These are phyloP conservation scores for Nestor notabilis DNA, from an alignment of 2,113 vertebrate species.

Conservation along the genomic window DNA sequence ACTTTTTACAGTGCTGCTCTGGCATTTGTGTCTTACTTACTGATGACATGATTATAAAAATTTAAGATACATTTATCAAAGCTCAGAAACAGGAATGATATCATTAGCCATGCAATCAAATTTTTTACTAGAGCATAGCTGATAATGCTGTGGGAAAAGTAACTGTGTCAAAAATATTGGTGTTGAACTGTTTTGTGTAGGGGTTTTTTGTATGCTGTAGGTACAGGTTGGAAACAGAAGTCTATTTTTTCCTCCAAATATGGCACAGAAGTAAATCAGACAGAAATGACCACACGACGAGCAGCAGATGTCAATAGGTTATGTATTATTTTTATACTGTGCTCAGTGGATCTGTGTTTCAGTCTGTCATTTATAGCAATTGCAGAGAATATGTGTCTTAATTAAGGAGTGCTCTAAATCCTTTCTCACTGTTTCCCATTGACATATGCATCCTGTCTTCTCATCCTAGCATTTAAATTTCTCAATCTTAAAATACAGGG, in stretches of 20 bases:
- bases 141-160: background rate
- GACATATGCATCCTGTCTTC: background rate
- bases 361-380: background rate
- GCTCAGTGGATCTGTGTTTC: background rate
- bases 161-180: background rate
- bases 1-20: background rate
- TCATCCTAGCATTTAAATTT: background rate
- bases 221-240: background rate
- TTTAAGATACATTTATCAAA: background rate
- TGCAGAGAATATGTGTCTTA: background rate
- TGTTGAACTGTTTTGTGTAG: background rate
- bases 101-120: fast-evolving
- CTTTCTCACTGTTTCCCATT: background rate
- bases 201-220: background rate
- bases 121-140: background rate
- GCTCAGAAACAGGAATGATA: background rate
- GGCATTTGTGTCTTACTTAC: background rate
- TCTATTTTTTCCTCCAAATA: background rate
- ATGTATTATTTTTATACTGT: background rate
- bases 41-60: background rate
- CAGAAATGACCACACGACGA: background rate
- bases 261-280: background rate
- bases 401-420: background rate
- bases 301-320: constrained; percentile 31
- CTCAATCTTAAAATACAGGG: background rate